Conservation (phyloP, 2,888 invertebrate genomes). For the Plagiodera versicolora region DNA sequence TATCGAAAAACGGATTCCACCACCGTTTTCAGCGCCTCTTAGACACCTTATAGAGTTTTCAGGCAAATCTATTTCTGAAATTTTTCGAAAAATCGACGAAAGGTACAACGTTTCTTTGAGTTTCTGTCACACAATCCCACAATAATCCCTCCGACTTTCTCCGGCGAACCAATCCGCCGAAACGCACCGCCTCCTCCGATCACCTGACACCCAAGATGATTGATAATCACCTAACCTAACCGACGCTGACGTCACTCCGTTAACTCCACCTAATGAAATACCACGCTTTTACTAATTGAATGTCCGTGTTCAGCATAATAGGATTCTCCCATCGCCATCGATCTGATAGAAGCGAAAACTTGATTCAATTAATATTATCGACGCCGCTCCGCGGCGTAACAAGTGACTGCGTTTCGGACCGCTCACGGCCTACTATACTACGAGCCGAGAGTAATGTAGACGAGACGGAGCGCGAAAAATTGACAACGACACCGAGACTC, state of each 20-base stretch:
- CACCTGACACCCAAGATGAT: slow-evolving; percentile 43
- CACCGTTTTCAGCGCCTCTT: too few species aligned
- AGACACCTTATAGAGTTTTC: too few species aligned
- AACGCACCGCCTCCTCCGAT: slow-evolving; percentile 7
- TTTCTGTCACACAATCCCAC: too few species aligned
- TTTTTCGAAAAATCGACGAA: too few species aligned
- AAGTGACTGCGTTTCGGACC: slow-evolving; percentile 1
- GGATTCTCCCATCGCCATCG: slow-evolving; percentile 53
- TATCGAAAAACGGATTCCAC: too few species aligned
- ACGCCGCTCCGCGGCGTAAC: slow-evolving; percentile 23
- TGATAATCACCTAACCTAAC: slow-evolving; percentile 53
- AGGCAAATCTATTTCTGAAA: too few species aligned
- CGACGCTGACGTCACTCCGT: slow-evolving; percentile 55
- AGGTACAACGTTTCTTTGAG: too few species aligned
- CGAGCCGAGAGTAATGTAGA: not conserved
- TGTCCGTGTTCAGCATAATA: slow-evolving; percentile 55
- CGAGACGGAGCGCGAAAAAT: not conserved
- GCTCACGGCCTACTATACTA: not conserved
- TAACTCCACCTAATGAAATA: slow-evolving; percentile 55
- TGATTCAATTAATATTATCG: slow-evolving; percentile 47
- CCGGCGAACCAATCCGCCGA: too few species aligned
- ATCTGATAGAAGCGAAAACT: slow-evolving; percentile 44
- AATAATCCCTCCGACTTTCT: too few species aligned
- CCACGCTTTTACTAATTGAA: slow-evolving; percentile 56
- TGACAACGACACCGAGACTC: not conserved